Base-by-base conservation (phyloP, 2,113 vertebrate species). In the Motacilla tschutschensis region DNA sequence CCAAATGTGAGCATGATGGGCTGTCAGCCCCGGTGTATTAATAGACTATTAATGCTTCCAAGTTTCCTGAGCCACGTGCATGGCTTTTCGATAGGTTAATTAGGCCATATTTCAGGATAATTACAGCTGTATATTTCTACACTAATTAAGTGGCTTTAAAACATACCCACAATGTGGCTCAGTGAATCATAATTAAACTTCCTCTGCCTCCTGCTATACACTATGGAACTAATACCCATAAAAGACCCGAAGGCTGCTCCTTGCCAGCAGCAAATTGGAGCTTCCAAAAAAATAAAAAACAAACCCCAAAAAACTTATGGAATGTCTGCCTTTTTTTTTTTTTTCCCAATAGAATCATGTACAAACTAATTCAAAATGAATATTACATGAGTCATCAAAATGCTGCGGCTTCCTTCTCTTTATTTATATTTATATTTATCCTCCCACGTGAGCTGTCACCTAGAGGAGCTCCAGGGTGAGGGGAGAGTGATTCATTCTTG, bases 101-200 rank as follows among this genome's bases (percentile, higher is more conserved):
- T 95, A 96, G 95, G 96, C 94, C 96, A 89, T 96, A 97, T 97
- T 97, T 97, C 95, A 97, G 95, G 90, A 96, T 96, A 97, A 96
- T 97, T 96, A 96, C 38, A 91, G 87, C 92, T 92, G 94, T 95
- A 96, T 97, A 96, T 97, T 96, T 95, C 90, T 95, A 82, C 94
- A 94, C 94, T 97, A 97, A 97, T 97, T 97, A 97, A 97, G 96
- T 97, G 96, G 93, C 95, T 97, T 96, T 96, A 96, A 97, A 96
- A 95, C 94, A 90, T 96, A 89, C 94, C 95, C 85, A 86, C 82
- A 76, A 91, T 22, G 88, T 92, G 86, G 94, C 89, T 95, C 85
- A 65, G 70, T 93, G 96, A 96, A 97, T 96, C 91, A 85, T 96
- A 97, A 97, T 97, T 96, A 97, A 96, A 95, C 77, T 89, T 96